Percentiles rank a stretch among this genome's conserved stretches.
phyloP scores from a whole-genome alignment of 2,888 invertebrate genomes.

The Lamellibrachia columna region DNA sequence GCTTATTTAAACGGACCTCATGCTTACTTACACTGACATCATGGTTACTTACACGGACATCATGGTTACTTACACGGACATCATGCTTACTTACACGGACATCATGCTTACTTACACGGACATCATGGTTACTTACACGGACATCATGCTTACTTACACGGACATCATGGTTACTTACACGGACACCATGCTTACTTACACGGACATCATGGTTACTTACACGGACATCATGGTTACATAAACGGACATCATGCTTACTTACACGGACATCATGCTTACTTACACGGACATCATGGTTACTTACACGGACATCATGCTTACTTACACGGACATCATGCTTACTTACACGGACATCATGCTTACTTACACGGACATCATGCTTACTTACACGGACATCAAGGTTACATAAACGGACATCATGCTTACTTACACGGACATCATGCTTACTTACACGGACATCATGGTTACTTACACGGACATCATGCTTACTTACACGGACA shows the following conservation, averaged over 20 bases:
- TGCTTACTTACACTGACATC: background rate
- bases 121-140: too few relatives aligned
- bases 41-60: constrained; percentile 39
- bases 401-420: too few relatives aligned
- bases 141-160: background rate
- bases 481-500: background rate
- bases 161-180: constrained; percentile 34
- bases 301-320: background rate
- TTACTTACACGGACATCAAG: too few relatives aligned
- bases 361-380: background rate
- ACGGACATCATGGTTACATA: too few relatives aligned
- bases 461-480: too few relatives aligned
- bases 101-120: background rate
- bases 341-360: constrained; percentile 41
- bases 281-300: too few relatives aligned
- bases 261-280: background rate
- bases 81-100: background rate
- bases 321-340: background rate
- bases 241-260: background rate
- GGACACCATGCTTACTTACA: constrained; percentile 33
- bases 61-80: constrained; percentile 26
- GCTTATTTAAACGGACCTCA: background rate
- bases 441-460: background rate
- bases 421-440: background rate
- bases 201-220: background rate